Evolutionary conservation across 2,113 vertebrate genomes (phyloP).

Genomic region (Anoura caudifer): DNA sequence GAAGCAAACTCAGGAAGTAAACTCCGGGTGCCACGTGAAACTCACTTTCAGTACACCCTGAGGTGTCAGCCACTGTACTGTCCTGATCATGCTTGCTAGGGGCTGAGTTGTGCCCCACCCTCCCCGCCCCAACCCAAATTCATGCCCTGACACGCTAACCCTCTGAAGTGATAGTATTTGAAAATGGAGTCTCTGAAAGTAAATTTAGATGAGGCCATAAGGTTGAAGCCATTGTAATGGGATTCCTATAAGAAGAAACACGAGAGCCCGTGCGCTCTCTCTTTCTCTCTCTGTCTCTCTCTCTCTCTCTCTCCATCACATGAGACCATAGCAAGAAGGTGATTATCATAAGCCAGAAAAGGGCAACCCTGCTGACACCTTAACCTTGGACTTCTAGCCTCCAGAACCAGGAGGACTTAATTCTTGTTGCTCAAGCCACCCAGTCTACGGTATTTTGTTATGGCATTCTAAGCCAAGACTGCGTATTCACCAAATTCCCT

Average conservation of each 20-base stretch:
- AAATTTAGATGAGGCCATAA: neutral
- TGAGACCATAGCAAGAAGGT: neutral
- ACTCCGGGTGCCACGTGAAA: neutral
- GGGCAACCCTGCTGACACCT: neutral
- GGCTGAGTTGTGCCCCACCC: neutral
- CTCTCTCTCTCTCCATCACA: neutral
- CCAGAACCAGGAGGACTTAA: neutral
- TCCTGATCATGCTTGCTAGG: accelerated
- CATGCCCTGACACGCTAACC: neutral
- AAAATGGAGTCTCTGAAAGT: neutral
- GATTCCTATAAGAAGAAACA: neutral
- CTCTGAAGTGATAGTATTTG: neutral
- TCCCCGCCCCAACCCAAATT: neutral
- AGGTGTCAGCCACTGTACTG: neutral
- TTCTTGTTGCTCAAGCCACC: neutral
- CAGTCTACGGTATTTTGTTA: neutral
- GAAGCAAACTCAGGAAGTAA: neutral
- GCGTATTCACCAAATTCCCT: neutral
- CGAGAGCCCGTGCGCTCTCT: neutral
- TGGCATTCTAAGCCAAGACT: neutral
- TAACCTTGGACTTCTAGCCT: neutral
- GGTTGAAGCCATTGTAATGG: no score
- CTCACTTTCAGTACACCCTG: neutral
- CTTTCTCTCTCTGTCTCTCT: neutral
- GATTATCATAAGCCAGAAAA: no score